Base-by-base conservation (phyloP, 2,797 vertebrate species). In the Paedocypris micromegethes region DNA sequence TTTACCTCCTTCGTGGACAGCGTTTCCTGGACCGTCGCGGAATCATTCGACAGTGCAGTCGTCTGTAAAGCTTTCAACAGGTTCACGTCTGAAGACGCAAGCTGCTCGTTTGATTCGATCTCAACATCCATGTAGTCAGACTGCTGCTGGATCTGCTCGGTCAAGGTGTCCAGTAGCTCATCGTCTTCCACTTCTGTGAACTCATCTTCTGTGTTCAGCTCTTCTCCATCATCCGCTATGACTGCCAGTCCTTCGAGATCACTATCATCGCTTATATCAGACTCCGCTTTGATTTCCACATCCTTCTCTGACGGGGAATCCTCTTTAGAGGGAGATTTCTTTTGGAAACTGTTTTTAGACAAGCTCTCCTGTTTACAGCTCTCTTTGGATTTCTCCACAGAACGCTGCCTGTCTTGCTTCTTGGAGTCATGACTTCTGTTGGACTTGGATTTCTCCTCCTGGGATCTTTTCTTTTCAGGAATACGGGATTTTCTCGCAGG, bases 231-330 rank as follows among this genome's bases (percentile, higher is more conserved):
- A 75, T 88, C 88, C 40, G 80, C 88, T 5, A 88, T 83, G 63
- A 89, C 87, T 60, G 80, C 82, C 79, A 89, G 82, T 4, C 86
- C 88, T 74, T 88, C 87, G 5, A 88, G 83, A 76, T 91, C 86
- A 47, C 83, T 86, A 6, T 83, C 84, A 61, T 74, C 66, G 43
- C 68, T 53, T 57, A 3, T 57, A 5, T 52, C 68, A 69, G 52
- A 5, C 2, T 45, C 9, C 37, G 42, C 6, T 3, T 46, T 37
- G 42, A 8, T 56, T 2, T 49, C 55, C 54, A 46, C 40, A 23
- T 8, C 40, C 23, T 37, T 61, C 23, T 62, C 9, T 37, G 23
- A 23, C 23, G 23, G 23, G 23, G 23, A 23, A 23, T 48, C 50
- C 44, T 55, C 56, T 45, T 72, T 71, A 7, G 40, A 42, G 64